Evolutionary conservation across 1,140 invertebrate species (phyloP).

Genomic region (Solen grandis): DNA sequence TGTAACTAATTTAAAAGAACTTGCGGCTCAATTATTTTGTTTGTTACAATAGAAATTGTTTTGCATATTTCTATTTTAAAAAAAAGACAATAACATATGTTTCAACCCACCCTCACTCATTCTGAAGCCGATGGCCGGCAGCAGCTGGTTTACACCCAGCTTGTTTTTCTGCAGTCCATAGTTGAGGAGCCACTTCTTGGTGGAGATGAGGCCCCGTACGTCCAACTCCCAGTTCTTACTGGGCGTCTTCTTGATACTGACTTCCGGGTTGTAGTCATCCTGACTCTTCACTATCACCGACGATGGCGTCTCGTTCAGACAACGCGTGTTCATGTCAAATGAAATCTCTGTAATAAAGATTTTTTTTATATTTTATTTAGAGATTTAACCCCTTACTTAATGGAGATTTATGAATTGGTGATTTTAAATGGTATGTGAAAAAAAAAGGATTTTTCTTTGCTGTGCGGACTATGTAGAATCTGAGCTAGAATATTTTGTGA

Average conservation of each 20-base stretch:
- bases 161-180: conserved; percentile 78
- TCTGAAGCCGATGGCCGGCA: conserved; percentile 80
- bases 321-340: conserved; percentile 67
- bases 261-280: conserved; percentile 68
- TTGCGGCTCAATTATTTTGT: no score
- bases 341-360: conserved; percentile 64
- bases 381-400: no score
- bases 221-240: conserved; percentile 77
- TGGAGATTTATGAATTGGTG: background rate
- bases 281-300: conserved; percentile 48
- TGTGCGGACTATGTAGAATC: no score
- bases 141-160: conserved; percentile 74
- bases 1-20: no score
- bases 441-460: background rate
- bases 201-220: conserved; percentile 72
- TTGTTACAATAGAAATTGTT: no score
- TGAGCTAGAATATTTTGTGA: no score
- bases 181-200: conserved; percentile 77
- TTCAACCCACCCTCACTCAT: conserved; percentile 75
- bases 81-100: no score
- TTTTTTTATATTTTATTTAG: background rate
- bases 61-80: no score
- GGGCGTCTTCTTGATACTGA: conserved; percentile 67
- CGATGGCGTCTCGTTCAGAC: conserved; percentile 41
- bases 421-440: background rate